Conservation (phyloP, 2,888 invertebrate species). For the Apamea anceps region DNA sequence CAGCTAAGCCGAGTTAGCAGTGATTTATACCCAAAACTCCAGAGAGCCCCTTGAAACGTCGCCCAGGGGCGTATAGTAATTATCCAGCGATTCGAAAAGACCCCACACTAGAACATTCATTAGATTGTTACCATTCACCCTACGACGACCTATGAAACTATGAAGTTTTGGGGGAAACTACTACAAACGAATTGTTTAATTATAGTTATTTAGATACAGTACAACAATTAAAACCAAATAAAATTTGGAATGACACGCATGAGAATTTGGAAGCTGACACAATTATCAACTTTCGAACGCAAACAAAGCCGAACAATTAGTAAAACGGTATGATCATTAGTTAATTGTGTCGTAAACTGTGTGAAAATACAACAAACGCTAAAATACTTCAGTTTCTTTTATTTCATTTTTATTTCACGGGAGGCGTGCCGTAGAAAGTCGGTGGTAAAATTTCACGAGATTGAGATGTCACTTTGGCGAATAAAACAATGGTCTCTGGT, state of each 20-base stretch:
- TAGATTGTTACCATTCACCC: constrained; percentile 78
- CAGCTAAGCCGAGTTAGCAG: constrained; percentile 76
- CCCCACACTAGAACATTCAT: constrained; percentile 76
- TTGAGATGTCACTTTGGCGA: constrained; percentile 69
- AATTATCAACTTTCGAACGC: constrained; percentile 69
- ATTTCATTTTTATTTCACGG: constrained; percentile 52
- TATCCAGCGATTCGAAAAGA: constrained; percentile 74
- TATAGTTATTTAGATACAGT: constrained; percentile 48
- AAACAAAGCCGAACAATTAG: constrained; percentile 70
- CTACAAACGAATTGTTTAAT: constrained; percentile 54
- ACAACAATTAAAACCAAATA: constrained; percentile 57
- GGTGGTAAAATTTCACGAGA: constrained; percentile 54
- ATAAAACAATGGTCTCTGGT: constrained; percentile 72
- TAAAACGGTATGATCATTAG: constrained; percentile 66
- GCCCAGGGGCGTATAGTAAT: constrained; percentile 81
- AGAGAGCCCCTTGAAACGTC: constrained; percentile 72
- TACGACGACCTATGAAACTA: constrained; percentile 50
- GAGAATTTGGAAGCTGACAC: constrained; percentile 58
- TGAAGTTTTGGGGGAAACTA: constrained; percentile 49
- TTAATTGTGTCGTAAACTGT: constrained; percentile 65
- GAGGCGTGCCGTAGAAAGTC: constrained; percentile 61
- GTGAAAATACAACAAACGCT: constrained; percentile 57
- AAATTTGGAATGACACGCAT: constrained; percentile 56
- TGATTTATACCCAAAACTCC: constrained; percentile 81
- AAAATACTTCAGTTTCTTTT: constrained; percentile 46